Evolutionary conservation across 2,113 vertebrate genomes (phyloP), one percentile per base, ranked within the genome.

Genomic region (Lycaon pictus): DNA sequence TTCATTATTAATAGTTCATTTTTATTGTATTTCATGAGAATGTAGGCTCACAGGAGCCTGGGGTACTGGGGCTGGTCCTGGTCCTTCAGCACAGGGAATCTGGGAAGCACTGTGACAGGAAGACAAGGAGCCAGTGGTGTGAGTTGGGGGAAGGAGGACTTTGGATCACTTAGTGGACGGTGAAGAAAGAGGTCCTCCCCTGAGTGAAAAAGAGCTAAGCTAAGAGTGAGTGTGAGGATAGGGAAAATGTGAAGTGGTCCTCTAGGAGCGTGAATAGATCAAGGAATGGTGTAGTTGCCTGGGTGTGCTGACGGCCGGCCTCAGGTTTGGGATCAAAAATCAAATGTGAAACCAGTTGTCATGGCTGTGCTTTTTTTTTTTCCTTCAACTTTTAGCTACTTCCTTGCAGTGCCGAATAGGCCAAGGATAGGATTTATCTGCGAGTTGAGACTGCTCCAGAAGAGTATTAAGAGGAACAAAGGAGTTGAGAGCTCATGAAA

Each of bases 1-100:
- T 86, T 95, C 7, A 56, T 84, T 88, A 22, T 79, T 79, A 56
- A 11, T 71, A 15, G 17, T 37, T 85, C 63, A 19, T 92, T 88
- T 92, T 43, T 37, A 51, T 71, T 76, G 15, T 67, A 56, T 35
- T 76, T 90, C 56, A 51, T 4, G 72, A 11, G 35, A 65, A 3
- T 27, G 23, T 6, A 69, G 7, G 10, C 63, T 62, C 12, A 74
- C 11, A 56, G 10, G 43, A 43, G 20, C 29, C 2, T 88, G 4
- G 5, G 0, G 15, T 79, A 1, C n/a, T n/a, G 16, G 11, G 32
- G 1, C 37, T 7, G 10, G 29, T 35, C 13, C 67, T 58, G 43
- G 51, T 55, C 29, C 51, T 79, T 35, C 0, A 1, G 23, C 27
- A 43, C 17, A 48, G 11, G 25, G 7, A 53, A 48, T 55, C 23